These are phyloP conservation scores for Rhynchonycteris naso DNA, from an alignment of 2,797 vertebrate genomes.

Conservation along the genomic window DNA sequence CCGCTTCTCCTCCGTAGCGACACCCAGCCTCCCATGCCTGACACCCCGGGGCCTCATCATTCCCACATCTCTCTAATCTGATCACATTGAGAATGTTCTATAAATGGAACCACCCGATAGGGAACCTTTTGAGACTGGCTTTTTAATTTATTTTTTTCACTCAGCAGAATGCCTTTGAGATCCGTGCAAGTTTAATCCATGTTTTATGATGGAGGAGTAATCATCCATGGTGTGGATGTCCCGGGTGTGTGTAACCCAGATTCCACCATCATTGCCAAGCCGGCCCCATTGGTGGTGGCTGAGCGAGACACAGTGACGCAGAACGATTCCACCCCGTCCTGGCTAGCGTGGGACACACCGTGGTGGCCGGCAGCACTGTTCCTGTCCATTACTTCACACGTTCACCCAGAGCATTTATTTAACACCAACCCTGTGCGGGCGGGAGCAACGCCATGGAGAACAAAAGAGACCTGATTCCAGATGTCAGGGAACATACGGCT, in stretches of 20 bases:
- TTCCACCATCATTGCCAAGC: background rate
- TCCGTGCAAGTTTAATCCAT: background rate
- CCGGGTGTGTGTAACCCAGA: background rate
- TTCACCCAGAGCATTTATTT: accelerated
- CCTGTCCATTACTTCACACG: accelerated
- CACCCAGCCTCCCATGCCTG: accelerated
- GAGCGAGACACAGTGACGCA: accelerated
- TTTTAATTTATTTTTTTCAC: background rate
- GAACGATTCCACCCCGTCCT: accelerated
- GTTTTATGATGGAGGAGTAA: background rate
- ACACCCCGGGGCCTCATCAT: background rate
- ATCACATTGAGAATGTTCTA: accelerated
- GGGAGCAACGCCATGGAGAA: accelerated
- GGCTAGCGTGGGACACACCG: accelerated
- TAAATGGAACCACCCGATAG: background rate
- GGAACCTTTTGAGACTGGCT: too few species aligned
- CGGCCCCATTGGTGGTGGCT: background rate
- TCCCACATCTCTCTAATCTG: background rate
- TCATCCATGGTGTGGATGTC: accelerated
- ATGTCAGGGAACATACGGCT: accelerated
- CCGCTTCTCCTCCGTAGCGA: accelerated
- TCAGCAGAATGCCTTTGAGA: accelerated
- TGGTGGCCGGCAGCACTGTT: accelerated
- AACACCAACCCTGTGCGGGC: background rate
- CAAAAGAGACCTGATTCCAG: background rate